phyloP scores from a whole-genome alignment of 2,797 vertebrate species.

The Petrocephalus schoutedeni region DNA sequence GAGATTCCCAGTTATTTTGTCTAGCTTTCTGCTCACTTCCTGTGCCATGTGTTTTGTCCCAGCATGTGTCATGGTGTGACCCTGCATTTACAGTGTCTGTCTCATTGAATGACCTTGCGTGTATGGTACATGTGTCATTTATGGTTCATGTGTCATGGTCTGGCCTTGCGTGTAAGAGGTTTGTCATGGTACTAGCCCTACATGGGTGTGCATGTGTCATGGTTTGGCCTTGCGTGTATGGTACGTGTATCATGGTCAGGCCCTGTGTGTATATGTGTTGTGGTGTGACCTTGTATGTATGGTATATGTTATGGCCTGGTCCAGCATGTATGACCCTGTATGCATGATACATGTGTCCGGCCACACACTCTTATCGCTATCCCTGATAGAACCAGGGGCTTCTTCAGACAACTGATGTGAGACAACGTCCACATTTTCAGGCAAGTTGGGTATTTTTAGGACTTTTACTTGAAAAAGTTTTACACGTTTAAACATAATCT shows the following conservation, averaged over 20 bases:
- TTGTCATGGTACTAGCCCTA: too few species aligned
- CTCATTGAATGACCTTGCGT: neutral
- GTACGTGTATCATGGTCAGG: neutral
- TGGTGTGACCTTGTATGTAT: neutral
- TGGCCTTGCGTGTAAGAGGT: neutral
- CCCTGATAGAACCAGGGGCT: neutral
- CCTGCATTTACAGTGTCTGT: too few species aligned
- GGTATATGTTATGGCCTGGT: neutral
- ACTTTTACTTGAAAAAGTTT: conserved; percentile 19
- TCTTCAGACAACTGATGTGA: neutral
- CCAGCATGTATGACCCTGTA: neutral
- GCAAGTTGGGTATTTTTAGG: conserved; percentile 1
- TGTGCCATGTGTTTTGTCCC: neutral
- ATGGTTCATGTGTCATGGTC: neutral
- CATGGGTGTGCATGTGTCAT: too few species aligned
- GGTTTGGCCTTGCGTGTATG: too few species aligned
- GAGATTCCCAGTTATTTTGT: neutral
- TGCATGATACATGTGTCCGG: neutral
- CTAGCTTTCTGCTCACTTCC: neutral
- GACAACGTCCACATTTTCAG: conserved; percentile 6
- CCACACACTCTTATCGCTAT: neutral
- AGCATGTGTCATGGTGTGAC: too few species aligned
- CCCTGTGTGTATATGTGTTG: too few species aligned
- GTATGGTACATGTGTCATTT: neutral
- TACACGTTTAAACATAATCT: conserved; percentile 9